Conservation (phyloP, 2,797 vertebrate species). For the Sebastes iracundus region DNA sequence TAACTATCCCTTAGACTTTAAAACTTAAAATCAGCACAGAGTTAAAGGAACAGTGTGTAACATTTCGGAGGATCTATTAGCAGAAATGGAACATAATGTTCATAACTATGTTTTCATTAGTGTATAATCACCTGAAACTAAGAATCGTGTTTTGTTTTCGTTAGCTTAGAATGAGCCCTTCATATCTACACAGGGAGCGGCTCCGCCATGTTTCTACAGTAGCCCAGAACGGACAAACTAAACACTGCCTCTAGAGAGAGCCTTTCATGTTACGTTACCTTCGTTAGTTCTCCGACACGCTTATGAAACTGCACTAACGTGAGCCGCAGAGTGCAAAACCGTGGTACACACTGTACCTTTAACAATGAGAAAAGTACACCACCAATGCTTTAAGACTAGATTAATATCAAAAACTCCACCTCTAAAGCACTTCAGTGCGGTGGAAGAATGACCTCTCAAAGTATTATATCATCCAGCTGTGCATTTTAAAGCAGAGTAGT, state of each 20-base stretch:
- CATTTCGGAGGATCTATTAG: too few relatives aligned
- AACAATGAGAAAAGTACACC: background rate
- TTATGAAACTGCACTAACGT: too few relatives aligned
- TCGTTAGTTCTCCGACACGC: background rate
- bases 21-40: too few relatives aligned
- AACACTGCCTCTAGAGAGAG: background rate
- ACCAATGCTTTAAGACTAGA: background rate
- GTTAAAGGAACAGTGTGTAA: too few relatives aligned
- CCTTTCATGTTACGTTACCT: background rate
- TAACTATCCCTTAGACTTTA: too few relatives aligned
- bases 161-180: too few relatives aligned
- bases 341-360: background rate
- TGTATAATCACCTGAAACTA: too few relatives aligned
- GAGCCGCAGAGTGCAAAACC: too few relatives aligned
- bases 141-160: background rate
- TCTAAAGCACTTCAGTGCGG: background rate
- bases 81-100: too few relatives aligned
- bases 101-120: too few relatives aligned
- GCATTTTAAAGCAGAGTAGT: slow-evolving; percentile 19
- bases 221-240: background rate
- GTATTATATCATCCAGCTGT: background rate
- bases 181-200: background rate
- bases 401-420: background rate
- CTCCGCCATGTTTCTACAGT: background rate
- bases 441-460: background rate